Base-by-base conservation (phyloP, 2,797 vertebrate genomes). In the Microtus obscurus region DNA sequence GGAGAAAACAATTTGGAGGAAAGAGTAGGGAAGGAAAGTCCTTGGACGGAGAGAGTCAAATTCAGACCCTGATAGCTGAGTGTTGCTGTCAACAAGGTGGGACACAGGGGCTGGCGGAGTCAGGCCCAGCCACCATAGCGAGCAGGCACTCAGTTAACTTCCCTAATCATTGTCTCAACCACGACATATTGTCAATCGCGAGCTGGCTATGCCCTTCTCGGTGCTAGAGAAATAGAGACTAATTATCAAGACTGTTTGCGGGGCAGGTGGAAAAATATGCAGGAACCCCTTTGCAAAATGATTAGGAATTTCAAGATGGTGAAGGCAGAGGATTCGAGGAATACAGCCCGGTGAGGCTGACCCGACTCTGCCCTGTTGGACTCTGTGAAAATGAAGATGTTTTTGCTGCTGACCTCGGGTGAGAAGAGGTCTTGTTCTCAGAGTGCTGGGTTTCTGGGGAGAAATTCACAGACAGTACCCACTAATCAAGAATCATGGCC, bases 11-110 rank as follows among this genome's bases (percentile, higher is more conserved):
- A 96, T 98, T 97, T 96, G 78, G 86, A 98, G 94, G 98, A 96
- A 94, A 90, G 96, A 98, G 93, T 96, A 96, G 97, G 96, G 97
- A 97, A 98, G 98, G 97, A 97, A 97, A 97, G 97, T 97, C 97
- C 90, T 73, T 91, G 91, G 89, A 91, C 93, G 95, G 91, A 48
- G 37, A 96, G 82, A 96, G 87, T 97, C 96, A 98, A 97, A 97
- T 81, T 65, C 79, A 43, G 65, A 73, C 59, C 69, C 76, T 56
- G 56, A 40, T 59, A 85, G 37, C 29, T 87, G 87, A 85, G 43
- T 40, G 7, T 6, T 77, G 59, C 85, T 19, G 59, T 69, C 6
- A 1, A 45, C 31, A 67, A 87, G 43, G n/a, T 8, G 8, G 40
- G 65, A 83, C 29, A 9, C n/a, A 12, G 37, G 10, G 37, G 13